Evolutionary conservation across 23 tunicate species (phyloP).

Genomic region (Aplidium turbinatum): DNA sequence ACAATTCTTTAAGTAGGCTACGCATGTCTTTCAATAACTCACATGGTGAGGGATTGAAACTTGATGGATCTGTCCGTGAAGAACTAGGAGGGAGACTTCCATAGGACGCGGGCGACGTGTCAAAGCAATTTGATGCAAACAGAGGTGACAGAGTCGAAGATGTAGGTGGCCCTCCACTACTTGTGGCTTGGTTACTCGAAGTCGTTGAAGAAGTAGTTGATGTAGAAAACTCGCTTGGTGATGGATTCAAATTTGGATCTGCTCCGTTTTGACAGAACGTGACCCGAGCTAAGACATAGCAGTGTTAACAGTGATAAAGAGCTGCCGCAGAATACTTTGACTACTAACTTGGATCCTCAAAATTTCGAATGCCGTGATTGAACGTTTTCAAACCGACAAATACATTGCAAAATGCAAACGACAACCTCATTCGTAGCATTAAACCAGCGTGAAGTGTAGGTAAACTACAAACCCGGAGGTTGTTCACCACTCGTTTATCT

Average conservation of each 20-base stretch:
- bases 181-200: neutral
- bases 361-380: no score
- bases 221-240: neutral
- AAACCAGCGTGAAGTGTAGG: no score
- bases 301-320: no score
- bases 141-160: conserved; percentile 25
- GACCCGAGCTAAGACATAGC: conserved; percentile 27
- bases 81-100: conserved; percentile 42
- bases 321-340: no score
- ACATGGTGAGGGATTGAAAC: conserved; percentile 19
- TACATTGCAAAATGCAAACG: no score
- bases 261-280: conserved; percentile 55
- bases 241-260: neutral
- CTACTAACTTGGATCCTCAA: no score
- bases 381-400: no score
- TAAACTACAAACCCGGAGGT: no score
- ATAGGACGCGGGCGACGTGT: conserved; percentile 1
- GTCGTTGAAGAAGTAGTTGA: conserved; percentile 5
- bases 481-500: no score
- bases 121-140: conserved; percentile 9
- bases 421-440: no score
- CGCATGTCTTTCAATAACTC: no score
- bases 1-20: no score
- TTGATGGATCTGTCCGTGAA: conserved; percentile 31
- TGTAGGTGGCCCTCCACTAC: neutral